Evolutionary conservation across 1,140 invertebrate species (phyloP), one percentile per base, ranked within the genome.

Genomic region (Thaumetopoea pityocampa): DNA sequence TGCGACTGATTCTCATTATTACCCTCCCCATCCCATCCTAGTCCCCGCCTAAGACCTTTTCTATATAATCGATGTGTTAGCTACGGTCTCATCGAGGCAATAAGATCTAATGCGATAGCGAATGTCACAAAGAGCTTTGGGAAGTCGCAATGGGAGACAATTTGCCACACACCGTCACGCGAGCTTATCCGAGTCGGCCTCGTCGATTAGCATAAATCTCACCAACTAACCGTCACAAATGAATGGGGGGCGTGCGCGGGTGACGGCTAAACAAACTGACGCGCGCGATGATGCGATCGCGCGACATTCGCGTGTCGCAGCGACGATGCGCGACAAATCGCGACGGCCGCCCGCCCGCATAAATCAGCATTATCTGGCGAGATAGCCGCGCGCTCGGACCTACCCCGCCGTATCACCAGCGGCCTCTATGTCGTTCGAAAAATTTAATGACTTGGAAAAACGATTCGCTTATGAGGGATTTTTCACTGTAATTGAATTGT

Each of bases 361-460:
- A 84, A 84, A 81, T 84, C 80, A 84, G 80, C 67, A 84, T 84
- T 84, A 84, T 84, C 80, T 81, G 64, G 63, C 63, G 72, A 84
- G 80, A 84, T 84, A 84, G 74, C 74, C 79, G 65, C 68, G 63
- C 59, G 65, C 55, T 52, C 58, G 68, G 67, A 69, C 72, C 69
- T 72, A 67, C 79, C 79, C 78, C 63, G 72, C 70, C 68, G 56
- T 79, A 79, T 79, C 79, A 66, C 70, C 67, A 67, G 52, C 57
- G 54, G 67, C 63, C 71, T 67, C 60, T n/a, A 72, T 80, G 76
- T 79, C 80, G 76, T 84, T 81, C 65, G 65, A 80, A 84, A 84
- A 84, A 81, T 80, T 84, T 81, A 81, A 84, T 84, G 80, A 77
- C 77, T 69, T 73, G 80, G 80, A 84, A 84, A 81, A 84, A 84